Conservation (phyloP, 35 echinoderm and acorn worm genomes). For the Apostichopus californicus region DNA sequence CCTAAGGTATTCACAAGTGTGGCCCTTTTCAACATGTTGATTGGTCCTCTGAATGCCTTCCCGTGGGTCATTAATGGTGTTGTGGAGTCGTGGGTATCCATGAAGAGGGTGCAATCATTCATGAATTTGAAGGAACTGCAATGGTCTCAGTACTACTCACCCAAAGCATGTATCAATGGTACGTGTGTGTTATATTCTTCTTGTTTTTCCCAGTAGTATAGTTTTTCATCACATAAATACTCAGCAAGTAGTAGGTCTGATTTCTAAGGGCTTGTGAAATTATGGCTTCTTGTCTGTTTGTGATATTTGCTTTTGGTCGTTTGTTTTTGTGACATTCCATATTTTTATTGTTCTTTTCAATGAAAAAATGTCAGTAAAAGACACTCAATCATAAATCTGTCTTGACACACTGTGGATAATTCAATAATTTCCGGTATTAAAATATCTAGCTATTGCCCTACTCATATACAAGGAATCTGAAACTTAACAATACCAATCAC, state of each 20-base stretch:
- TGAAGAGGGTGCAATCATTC: constrained; percentile 83
- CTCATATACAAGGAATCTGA: not conserved
- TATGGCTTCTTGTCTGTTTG: too few species aligned
- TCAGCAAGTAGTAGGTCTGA: too few species aligned
- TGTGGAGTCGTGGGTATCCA: constrained; percentile 86
- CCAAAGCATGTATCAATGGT: constrained; percentile 28
- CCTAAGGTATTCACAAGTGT: constrained; percentile 93
- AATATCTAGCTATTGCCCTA: constrained; percentile 67
- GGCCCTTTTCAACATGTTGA: constrained; percentile 97
- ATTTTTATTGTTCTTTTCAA: too few species aligned
- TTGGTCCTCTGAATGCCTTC: constrained; percentile 97
- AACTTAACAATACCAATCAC: too few species aligned
- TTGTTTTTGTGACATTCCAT: too few species aligned
- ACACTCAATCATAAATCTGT: too few species aligned
- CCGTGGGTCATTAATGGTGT: constrained; percentile 98
- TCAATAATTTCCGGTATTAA: constrained; percentile 66
- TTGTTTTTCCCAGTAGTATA: too few species aligned
- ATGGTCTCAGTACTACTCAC: constrained; percentile 69
- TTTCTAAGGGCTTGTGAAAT: too few species aligned
- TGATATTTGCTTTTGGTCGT: too few species aligned
- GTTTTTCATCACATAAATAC: too few species aligned
- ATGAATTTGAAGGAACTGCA: constrained; percentile 81
- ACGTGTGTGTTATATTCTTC: not conserved
- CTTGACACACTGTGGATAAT: constrained; percentile 44
- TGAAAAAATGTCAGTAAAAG: not conserved